A percentile compares a stretch with the other conserved stretches of the same genome.
phyloP scores from a whole-genome alignment of 2,113 vertebrate genomes.

The Electrona antarctica region DNA sequence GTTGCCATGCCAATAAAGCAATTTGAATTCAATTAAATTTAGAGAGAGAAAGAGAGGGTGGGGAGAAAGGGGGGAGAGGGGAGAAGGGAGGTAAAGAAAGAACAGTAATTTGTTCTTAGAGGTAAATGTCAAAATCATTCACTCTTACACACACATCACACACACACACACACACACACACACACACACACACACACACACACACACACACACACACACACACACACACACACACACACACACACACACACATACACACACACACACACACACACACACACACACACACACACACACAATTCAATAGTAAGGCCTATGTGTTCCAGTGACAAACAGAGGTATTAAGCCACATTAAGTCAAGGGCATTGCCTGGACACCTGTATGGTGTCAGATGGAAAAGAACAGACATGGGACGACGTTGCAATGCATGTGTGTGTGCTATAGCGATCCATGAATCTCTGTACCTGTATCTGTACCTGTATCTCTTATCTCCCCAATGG shows the following conservation, averaged over 20 bases:
- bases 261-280: constrained; percentile 31
- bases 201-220: too few relatives aligned
- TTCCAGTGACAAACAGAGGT: constrained; percentile 58
- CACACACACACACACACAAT: constrained; percentile 37
- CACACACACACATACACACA: constrained; percentile 27
- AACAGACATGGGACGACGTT: constrained; percentile 45
- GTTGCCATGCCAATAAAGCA: too few relatives aligned
- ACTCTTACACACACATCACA: constrained; percentile 58
- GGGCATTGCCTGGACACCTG: constrained; percentile 66
- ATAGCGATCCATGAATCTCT: too few relatives aligned
- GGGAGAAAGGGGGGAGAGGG: not conserved
- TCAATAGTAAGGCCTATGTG: constrained; percentile 44
- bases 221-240: too few relatives aligned
- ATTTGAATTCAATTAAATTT: not conserved
- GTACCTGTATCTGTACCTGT: constrained; percentile 15
- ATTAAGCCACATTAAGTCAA: constrained; percentile 69
- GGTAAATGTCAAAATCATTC: constrained; percentile 77
- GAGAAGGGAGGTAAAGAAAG: constrained; percentile 43
- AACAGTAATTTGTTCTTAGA: constrained; percentile 47
- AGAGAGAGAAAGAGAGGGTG: not conserved
- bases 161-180: constrained; percentile 46
- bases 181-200: constrained; percentile 39
- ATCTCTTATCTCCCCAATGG: not conserved
- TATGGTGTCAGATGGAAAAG: constrained; percentile 54
- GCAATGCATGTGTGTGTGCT: constrained; percentile 27